phyloP scores from a whole-genome alignment of 30 jellyfish, hydroid and myxozoan species.

The Pseudorhiza aurosa region DNA sequence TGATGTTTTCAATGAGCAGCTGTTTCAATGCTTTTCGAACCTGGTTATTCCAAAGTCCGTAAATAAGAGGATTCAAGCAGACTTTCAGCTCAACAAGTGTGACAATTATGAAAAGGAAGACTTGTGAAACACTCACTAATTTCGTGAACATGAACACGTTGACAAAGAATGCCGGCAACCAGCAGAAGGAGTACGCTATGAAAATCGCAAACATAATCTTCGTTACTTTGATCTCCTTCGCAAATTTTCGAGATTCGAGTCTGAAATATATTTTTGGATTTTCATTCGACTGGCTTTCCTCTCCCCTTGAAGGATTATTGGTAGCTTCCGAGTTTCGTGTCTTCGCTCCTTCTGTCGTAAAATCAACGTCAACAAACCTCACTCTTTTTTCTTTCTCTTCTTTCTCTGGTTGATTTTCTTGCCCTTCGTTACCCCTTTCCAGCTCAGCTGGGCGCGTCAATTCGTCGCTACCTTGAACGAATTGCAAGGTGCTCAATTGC shows the following conservation, averaged over 20 bases:
- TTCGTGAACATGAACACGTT: constrained; percentile 36
- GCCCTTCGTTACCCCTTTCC: background rate
- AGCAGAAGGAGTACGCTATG: constrained; percentile 70
- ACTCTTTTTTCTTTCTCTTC: background rate
- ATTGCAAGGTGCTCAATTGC: background rate
- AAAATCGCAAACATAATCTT: constrained; percentile 72
- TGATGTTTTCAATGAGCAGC: background rate
- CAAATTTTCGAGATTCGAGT: background rate
- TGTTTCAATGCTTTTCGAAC: constrained; percentile 39
- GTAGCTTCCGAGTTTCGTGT: background rate
- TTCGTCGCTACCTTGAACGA: background rate
- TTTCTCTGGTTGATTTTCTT: background rate
- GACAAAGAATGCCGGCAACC: constrained; percentile 87
- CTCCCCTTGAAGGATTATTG: background rate
- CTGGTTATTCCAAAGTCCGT: constrained; percentile 78
- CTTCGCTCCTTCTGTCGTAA: background rate
- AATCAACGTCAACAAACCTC: background rate
- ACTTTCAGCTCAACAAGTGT: constrained; percentile 79
- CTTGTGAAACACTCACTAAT: background rate
- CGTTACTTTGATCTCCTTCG: constrained; percentile 66
- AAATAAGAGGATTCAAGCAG: constrained; percentile 71
- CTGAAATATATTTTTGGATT: background rate
- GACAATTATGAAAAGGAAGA: constrained; percentile 12
- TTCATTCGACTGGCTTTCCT: background rate
- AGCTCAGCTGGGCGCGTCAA: background rate